Base-by-base conservation (phyloP, 2,797 vertebrate genomes). In the Dallia pectoralis region DNA sequence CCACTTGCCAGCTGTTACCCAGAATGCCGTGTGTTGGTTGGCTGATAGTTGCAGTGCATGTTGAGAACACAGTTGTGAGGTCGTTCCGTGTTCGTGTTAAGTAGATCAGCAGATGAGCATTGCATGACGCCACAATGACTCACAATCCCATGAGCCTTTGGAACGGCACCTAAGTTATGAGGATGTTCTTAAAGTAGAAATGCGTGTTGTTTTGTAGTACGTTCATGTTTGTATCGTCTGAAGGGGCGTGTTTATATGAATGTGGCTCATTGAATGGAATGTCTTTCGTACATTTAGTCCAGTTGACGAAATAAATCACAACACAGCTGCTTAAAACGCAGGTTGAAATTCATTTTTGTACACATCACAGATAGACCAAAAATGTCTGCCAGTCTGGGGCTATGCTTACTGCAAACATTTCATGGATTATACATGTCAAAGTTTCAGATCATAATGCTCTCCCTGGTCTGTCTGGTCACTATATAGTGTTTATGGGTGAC, bases 101-200 rank as follows among this genome's bases (percentile, higher is more conserved):
- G 66, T 44, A 63, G 65, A 44, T 44, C 40, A 44, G 14, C 40
- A n/a, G 4, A 14, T 44, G 40, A 81, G 73, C 76, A 80, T 44
- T 76, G 76, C 73, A 81, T 82, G 73, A 74, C 32, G 72, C 48
- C 67, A 74, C 65, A 66, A 73, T 73, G 80, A 77, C 51, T 85
- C 59, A 32, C 53, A 32, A 8, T 65, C 63, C 63, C 63, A 65
- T 65, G 63, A 65, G 30, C 63, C 63, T 29, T 29, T 36, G 63
- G 11, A 30, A 4, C 16, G 19, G 18, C n/a, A 56, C 53, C 22
- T 30, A 18, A 65, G n/a, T 9, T 33, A 30, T 65, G 27, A 32
- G 63, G 8, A 29, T 64, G 62, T 32, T 32, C 19, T 65, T 56
- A 11, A 25, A 25, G 53, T 14, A 25, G 22, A n/a, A 56, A 9